Conservation (phyloP, 2,888 invertebrate species). For the Diaphora mendica region DNA sequence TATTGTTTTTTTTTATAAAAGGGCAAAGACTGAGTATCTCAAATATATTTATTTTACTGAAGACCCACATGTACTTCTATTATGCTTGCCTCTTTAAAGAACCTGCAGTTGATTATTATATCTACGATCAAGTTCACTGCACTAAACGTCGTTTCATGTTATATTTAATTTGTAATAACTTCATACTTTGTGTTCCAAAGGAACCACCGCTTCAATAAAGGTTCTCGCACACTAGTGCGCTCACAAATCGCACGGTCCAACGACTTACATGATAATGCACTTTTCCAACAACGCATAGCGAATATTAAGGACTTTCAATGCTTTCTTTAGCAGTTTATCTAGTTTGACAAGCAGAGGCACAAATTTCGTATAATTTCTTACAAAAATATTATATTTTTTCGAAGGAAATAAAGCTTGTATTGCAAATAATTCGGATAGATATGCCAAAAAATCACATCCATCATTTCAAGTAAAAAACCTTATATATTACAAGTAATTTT, state of each 20-base stretch:
- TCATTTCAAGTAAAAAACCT: not conserved
- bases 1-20: too few species aligned
- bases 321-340: not conserved
- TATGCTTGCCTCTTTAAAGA: not conserved
- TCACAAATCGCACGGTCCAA: not conserved
- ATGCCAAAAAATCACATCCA: not conserved
- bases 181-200: not conserved
- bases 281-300: not conserved
- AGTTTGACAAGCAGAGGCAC: not conserved
- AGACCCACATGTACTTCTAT: not conserved
- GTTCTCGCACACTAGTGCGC: not conserved
- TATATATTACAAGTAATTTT: not conserved
- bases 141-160: not conserved
- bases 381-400: not conserved
- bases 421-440: too few species aligned
- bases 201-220: not conserved
- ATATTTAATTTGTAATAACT: conserved; percentile 1
- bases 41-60: not conserved
- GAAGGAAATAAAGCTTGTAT: too few species aligned
- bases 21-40: not conserved
- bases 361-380: not conserved
- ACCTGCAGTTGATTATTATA: not conserved
- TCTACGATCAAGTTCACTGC: not conserved
- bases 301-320: not conserved
- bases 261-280: conserved; percentile 1